phyloP scores from a whole-genome alignment of 2,888 invertebrate species.

The Bibio marci region DNA sequence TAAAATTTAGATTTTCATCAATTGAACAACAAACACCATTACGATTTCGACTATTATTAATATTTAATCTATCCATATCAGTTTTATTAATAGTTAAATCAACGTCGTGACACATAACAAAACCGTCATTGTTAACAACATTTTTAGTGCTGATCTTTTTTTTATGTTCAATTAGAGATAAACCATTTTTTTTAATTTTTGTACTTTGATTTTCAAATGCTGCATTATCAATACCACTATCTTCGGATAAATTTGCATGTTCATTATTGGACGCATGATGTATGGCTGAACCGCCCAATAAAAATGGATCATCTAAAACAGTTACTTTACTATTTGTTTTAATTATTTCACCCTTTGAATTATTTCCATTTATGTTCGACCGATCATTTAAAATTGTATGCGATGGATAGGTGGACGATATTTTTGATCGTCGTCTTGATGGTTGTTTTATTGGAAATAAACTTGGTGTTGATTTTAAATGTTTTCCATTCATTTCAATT shows the following conservation, averaged over 20 bases:
- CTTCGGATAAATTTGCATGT: slow-evolving; percentile 5
- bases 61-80: slow-evolving; percentile 26
- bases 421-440: slow-evolving; percentile 11
- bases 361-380: no score
- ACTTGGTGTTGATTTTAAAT: no score
- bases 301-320: slow-evolving; percentile 28
- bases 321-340: slow-evolving; percentile 18
- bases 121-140: slow-evolving; percentile 6
- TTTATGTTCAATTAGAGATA: no score
- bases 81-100: slow-evolving; percentile 22
- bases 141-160: background rate
- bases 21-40: slow-evolving; percentile 21
- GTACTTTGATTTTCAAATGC: background rate
- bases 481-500: no score
- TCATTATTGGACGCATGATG: slow-evolving; percentile 8
- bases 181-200: background rate
- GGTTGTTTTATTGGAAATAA: slow-evolving; percentile 15
- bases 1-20: background rate
- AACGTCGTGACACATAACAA: no score
- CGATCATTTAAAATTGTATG: background rate
- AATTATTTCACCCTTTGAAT: slow-evolving; percentile 12
- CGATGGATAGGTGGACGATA: background rate
- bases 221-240: slow-evolving; percentile 1
- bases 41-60: slow-evolving; percentile 21
- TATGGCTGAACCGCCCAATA: slow-evolving; percentile 16